These are phyloP conservation scores for Brenthis hecate DNA, from an alignment of 2,888 invertebrate genomes.

Conservation along the genomic window DNA sequence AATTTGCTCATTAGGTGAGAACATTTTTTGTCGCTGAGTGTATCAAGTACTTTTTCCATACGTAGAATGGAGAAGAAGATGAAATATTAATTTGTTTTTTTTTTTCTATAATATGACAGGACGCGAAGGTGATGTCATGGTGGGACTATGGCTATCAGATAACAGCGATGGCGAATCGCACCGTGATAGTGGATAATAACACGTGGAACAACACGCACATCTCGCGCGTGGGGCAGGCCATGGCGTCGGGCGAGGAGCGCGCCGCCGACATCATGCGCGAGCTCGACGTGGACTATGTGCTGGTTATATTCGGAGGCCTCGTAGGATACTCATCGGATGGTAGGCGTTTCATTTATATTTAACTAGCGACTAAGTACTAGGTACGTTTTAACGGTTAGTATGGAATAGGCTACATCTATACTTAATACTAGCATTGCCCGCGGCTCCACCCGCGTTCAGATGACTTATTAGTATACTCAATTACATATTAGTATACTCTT, in stretches of 20 bases:
- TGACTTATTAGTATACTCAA: too few species aligned
- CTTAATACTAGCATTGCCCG: too few species aligned
- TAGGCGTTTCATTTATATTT: slow-evolving; percentile 57
- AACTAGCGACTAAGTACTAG: too few species aligned
- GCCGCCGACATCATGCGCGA: slow-evolving; percentile 99
- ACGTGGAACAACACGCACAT: slow-evolving; percentile 99
- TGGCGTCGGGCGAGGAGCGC: slow-evolving; percentile 98
- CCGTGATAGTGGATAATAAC: slow-evolving; percentile 98
- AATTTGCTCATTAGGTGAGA: too few species aligned
- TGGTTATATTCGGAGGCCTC: slow-evolving; percentile 99
- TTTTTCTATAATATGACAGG: slow-evolving; percentile 83
- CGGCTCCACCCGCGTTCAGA: too few species aligned
- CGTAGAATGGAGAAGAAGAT: background rate
- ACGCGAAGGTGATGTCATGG: slow-evolving; percentile 99
- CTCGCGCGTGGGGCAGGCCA: slow-evolving; percentile 98
- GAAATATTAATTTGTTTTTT: background rate
- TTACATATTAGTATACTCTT: too few species aligned
- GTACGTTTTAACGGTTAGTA: too few species aligned
- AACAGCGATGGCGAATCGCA: slow-evolving; percentile 99
- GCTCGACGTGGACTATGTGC: slow-evolving; percentile 97
- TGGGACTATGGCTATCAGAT: slow-evolving; percentile 99
- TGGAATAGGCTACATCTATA: too few species aligned
- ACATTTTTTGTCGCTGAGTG: too few species aligned
- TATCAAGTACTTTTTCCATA: too few species aligned
- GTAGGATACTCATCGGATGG: slow-evolving; percentile 99